Evolutionary conservation across 2,888 invertebrate species (phyloP).

Genomic region (Argynnis bischoffii): DNA sequence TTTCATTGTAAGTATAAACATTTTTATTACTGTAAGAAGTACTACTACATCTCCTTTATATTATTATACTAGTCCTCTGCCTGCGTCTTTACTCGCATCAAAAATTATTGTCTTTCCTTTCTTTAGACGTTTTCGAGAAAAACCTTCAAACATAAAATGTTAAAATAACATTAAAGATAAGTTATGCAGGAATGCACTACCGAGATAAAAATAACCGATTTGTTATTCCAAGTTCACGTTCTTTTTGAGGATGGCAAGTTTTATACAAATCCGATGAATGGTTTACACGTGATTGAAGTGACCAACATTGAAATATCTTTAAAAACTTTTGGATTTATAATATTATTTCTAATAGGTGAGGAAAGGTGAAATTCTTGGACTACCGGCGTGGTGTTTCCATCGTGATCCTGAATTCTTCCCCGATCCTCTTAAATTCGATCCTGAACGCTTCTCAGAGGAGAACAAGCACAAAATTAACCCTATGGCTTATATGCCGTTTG

Average conservation of each 20-base stretch:
- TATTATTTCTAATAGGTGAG: slow-evolving; percentile 41
- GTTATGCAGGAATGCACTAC: too few relatives aligned
- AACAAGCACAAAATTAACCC: slow-evolving; percentile 67
- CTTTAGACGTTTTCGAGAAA: too few relatives aligned
- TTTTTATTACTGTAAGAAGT: background rate
- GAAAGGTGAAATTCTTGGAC: slow-evolving; percentile 52
- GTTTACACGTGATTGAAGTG: background rate
- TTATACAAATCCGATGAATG: too few relatives aligned
- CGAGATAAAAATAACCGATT: too few relatives aligned
- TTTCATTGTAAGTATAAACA: slow-evolving; percentile 54
- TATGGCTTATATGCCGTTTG: slow-evolving; percentile 73
- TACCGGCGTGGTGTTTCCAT: slow-evolving; percentile 69
- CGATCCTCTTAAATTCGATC: slow-evolving; percentile 79
- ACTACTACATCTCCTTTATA: too few relatives aligned
- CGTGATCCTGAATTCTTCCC: slow-evolving; percentile 74
- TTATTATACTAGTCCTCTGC: too few relatives aligned
- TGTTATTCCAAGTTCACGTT: too few relatives aligned
- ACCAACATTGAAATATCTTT: background rate
- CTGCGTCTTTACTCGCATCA: too few relatives aligned
- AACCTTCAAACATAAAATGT: too few relatives aligned
- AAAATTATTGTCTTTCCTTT: too few relatives aligned
- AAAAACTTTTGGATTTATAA: background rate
- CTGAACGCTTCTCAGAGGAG: slow-evolving; percentile 79
- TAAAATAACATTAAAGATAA: too few relatives aligned
- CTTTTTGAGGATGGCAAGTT: too few relatives aligned